Conservation (phyloP, 2,113 vertebrate species). For the Seriola rivoliana region DNA sequence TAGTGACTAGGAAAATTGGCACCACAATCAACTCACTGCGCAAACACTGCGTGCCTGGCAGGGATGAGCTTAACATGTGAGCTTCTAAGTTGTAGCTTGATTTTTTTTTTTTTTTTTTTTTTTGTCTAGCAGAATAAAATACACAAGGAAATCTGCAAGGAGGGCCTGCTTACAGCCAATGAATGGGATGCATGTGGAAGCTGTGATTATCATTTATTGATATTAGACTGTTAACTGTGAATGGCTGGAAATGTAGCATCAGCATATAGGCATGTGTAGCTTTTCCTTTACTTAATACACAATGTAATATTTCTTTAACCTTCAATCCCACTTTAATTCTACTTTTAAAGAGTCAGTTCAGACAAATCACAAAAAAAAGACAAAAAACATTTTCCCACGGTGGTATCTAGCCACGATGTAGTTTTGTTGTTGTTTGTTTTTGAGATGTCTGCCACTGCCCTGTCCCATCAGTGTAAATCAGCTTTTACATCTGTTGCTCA, state of each 20-base stretch:
- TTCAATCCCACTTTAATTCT: slow-evolving; percentile 18
- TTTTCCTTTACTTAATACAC: slow-evolving; percentile 26
- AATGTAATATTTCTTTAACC: slow-evolving; percentile 51
- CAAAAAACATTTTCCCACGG: neutral
- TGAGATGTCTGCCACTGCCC: neutral
- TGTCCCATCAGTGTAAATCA: neutral
- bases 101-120: slow-evolving; percentile 1
- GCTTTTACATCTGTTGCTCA: neutral
- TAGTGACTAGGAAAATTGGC: neutral
- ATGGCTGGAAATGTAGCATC: slow-evolving; percentile 44
- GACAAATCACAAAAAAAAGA: slow-evolving; percentile 3
- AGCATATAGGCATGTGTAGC: slow-evolving; percentile 51
- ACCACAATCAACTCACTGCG: slow-evolving; percentile 14
- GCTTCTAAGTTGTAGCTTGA: slow-evolving; percentile 30
- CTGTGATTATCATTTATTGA: slow-evolving; percentile 39
- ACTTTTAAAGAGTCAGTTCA: slow-evolving; percentile 51
- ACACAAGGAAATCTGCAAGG: neutral
- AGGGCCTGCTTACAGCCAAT: slow-evolving; percentile 25
- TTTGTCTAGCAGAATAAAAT: slow-evolving; percentile 6
- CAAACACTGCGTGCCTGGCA: slow-evolving; percentile 25
- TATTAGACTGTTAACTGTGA: slow-evolving; percentile 12
- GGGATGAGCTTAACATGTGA: slow-evolving; percentile 33
- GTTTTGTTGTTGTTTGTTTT: neutral
- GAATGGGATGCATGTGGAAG: slow-evolving; percentile 56
- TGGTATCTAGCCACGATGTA: neutral